Conservation (phyloP, 2,113 vertebrate genomes). For the Eleginops maclovinus region DNA sequence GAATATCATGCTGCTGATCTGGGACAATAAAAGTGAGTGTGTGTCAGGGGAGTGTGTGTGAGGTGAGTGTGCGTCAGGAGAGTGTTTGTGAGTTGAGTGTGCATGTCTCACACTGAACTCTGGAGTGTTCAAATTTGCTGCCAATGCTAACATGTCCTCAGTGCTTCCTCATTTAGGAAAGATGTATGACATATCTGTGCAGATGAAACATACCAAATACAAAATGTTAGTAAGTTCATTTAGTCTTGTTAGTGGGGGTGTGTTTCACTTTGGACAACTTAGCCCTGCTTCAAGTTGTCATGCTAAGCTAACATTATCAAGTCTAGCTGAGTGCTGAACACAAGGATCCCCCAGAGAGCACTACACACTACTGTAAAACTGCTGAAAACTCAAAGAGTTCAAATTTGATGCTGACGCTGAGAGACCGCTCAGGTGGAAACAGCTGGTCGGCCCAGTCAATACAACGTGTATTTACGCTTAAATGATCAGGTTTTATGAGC, state of each 20-base stretch:
- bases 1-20: not conserved
- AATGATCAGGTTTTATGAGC: not conserved
- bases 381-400: slow-evolving; percentile 70
- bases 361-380: too few relatives aligned
- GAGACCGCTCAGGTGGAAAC: slow-evolving; percentile 35
- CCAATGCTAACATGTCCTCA: not conserved
- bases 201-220: not conserved
- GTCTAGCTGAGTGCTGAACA: not conserved
- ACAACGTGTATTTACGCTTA: not conserved
- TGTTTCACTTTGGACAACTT: not conserved
- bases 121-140: not conserved
- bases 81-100: too few relatives aligned
- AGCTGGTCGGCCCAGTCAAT: slow-evolving; percentile 56
- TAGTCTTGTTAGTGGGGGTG: not conserved
- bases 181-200: not conserved
- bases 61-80: too few relatives aligned
- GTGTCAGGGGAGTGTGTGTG: too few relatives aligned
- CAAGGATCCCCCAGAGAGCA: not conserved
- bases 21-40: not conserved
- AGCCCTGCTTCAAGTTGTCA: not conserved
- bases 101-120: too few relatives aligned
- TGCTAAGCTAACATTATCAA: not conserved
- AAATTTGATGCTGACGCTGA: slow-evolving; percentile 50
- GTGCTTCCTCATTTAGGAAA: not conserved
- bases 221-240: not conserved